Base-by-base conservation (phyloP, 2,113 vertebrate species). In the Erythrocercus mccallii region DNA sequence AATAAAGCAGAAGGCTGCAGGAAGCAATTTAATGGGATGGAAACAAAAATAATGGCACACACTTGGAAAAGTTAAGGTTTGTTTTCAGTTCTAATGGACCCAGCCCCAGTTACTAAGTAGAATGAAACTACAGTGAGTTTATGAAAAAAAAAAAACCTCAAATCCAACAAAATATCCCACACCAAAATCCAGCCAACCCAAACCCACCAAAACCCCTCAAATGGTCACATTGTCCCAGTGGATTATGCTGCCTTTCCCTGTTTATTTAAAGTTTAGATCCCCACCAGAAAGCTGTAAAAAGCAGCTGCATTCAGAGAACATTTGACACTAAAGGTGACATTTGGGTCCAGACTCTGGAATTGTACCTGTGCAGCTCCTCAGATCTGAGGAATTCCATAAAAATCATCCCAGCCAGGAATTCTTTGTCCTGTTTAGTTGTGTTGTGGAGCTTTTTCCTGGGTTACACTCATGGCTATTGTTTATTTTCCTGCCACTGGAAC, bases 401-500 rank as follows among this genome's bases (percentile, higher is more conserved):
- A 81, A 20, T 5, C 47, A 22, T 5, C 56, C 1, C 38, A 71
- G 5, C 12, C 38, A 62, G 48, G 42, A 18, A 23, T 4, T 25
- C 35, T 9, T 11, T 8, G 21, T 7, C 4, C 40, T 56, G 27
- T 16, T 40, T 3, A 27, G 31, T 7, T 38, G 38, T 64, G 65
- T 1, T 42, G 23, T 15, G 35, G 9, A 58, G 64, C n/a, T 13
- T 91, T 53, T 11, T 5, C 60, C 57, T 47, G 48, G 40, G n/a
- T 40, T 47, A 8, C 50, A n/a, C 17, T 56, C 12, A 0, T 2
- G 25, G 62, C 27, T 77, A 18, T 12, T 70, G 64, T 54, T 70
- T 35, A 17, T 81, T 90, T 76, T 81, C 60, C 80, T 94, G 86
- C 65, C 35, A 10, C 70, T 44, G 77, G 71, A 73, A 89, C 33